Conservation (phyloP, 2,113 vertebrate species). For the Odocoileus virginianus region DNA sequence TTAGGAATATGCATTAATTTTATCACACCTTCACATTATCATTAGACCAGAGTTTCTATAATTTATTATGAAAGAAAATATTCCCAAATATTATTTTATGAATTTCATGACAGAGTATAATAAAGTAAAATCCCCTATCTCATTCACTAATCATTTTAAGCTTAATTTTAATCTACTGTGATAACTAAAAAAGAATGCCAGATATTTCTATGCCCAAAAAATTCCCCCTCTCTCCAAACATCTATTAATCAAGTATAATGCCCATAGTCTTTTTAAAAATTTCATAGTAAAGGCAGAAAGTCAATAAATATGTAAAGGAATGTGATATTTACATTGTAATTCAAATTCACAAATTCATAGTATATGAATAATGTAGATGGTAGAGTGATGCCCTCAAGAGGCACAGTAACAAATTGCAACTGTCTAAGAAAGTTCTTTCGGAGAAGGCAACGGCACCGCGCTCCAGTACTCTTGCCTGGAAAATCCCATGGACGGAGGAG, state of each 20-base stretch:
- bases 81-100: not conserved
- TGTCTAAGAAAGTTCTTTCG: not conserved
- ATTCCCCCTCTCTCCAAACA: not conserved
- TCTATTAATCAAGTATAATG: not conserved
- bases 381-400: slow-evolving; percentile 71
- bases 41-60: not conserved
- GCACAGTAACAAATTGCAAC: slow-evolving; percentile 40
- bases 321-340: not conserved
- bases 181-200: slow-evolving; percentile 12
- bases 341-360: not conserved
- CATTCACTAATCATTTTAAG: slow-evolving; percentile 25
- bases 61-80: slow-evolving; percentile 25
- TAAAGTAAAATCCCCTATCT: not conserved
- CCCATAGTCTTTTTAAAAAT: not conserved
- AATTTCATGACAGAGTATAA: slow-evolving; percentile 32
- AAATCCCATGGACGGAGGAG: too few species aligned
- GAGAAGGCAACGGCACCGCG: too few species aligned
- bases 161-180: not conserved
- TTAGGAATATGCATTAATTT: not conserved
- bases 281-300: not conserved
- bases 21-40: not conserved
- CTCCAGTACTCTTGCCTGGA: too few species aligned
- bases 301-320: slow-evolving; percentile 24
- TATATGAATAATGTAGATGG: not conserved
- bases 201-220: slow-evolving; percentile 16